Evolutionary conservation across 2,888 invertebrate species (phyloP), one percentile per base, ranked within the genome.

Genomic region (Calameuta filiformis): DNA sequence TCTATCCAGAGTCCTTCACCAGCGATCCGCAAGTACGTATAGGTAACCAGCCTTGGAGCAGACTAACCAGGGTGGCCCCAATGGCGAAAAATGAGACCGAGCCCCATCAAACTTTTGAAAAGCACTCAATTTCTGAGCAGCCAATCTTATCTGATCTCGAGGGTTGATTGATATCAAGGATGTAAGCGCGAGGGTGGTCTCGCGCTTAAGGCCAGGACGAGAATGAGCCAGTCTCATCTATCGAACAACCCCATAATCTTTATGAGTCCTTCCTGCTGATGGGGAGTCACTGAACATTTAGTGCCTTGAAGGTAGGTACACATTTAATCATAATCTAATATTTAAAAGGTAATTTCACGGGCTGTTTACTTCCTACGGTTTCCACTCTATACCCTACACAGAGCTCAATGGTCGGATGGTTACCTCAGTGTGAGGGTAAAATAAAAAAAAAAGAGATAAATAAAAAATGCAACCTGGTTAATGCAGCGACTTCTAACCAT

Each of bases 341-440:
- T 91, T 91, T 91, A 91, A 91, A 90, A 91, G 90, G 91, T 91
- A 91, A 91, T 91, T 91, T 91, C 91, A 91, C 90, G 91, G 91
- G 87, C 88, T 91, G 91, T 91, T 91, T 91, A 89, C 90, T 83
- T 85, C 89, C 82, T 84, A 84, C 86, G 79, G 83, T 83, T 71
- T 40, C 12, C 31, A 71, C 68, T 56, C 23, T 56, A 23, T 56
- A 23, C 56, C 23, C 56, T 23, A 23, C 23, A 23, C 56, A 23
- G 23, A 23, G 56, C 56, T 56, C 23, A 56, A 56, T 56, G 56
- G 23, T 56, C 23, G 56, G 23, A 56, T 56, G 56, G 56, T 9
- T 56, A 23, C 23, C 56, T 56, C 23, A 23, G 56, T 9, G 56
- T 23, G 56, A 56, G 56, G 37, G 34, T 34, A 68, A 34, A 15